phyloP scores from a whole-genome alignment of 92 coral and sea anemone species.

The Actinernus sp. region DNA sequence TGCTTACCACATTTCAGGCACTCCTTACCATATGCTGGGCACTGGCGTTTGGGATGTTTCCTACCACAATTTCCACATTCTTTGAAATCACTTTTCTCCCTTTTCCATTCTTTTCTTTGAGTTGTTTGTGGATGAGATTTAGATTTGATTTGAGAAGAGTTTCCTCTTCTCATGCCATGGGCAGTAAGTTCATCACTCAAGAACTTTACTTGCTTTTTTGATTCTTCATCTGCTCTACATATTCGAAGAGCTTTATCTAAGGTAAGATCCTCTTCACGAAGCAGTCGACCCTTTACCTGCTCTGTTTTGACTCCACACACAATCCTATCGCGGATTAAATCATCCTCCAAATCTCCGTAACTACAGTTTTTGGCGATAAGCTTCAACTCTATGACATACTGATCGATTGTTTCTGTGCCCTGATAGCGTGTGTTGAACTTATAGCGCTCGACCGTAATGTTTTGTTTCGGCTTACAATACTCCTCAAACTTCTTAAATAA shows the following conservation, averaged over 20 bases:
- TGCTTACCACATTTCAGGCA: conserved; percentile 61
- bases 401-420: too few species aligned
- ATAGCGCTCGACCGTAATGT: too few species aligned
- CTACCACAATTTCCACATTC: neutral
- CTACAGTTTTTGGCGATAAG: too few species aligned
- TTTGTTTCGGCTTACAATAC: too few species aligned
- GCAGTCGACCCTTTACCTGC: conserved; percentile 8
- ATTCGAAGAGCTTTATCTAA: conserved; percentile 4
- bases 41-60: conserved; percentile 1
- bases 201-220: conserved; percentile 10
- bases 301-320: conserved; percentile 31
- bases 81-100: too few species aligned
- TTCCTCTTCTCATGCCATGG: neutral
- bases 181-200: conserved; percentile 1
- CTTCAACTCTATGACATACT: too few species aligned
- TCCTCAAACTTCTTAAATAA: too few species aligned
- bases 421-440: too few species aligned
- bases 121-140: too few species aligned
- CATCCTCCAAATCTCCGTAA: conserved; percentile 16
- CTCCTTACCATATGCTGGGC: conserved; percentile 31
- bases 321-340: conserved; percentile 26
- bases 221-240: conserved; percentile 17
- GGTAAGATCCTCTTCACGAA: conserved; percentile 21
- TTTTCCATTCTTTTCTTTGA: too few species aligned
- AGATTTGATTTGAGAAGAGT: too few species aligned